Percentiles rank a stretch among this genome's conserved stretches.
These are phyloP conservation scores for Psylliodes chrysocephalus DNA, from an alignment of 2,888 invertebrate species.

Conservation along the genomic window DNA sequence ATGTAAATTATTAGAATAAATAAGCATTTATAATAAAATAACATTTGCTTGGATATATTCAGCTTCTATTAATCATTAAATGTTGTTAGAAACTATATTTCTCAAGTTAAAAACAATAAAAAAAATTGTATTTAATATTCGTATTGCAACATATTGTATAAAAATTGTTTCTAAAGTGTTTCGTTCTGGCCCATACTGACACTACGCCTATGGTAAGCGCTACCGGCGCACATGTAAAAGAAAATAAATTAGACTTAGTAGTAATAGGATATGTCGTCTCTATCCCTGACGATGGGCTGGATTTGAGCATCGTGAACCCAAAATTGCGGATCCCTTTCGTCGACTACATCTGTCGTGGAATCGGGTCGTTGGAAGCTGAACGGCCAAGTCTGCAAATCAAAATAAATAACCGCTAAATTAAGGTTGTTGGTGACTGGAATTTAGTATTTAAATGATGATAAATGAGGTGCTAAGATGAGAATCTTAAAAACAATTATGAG, in stretches of 20 bases:
- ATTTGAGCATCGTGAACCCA: conserved; percentile 54
- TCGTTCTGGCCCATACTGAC: too few relatives aligned
- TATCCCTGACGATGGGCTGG: conserved; percentile 60
- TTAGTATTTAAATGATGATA: conserved; percentile 26
- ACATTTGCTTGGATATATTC: too few relatives aligned
- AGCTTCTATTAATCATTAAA: too few relatives aligned
- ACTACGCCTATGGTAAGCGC: neutral
- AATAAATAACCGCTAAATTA: conserved; percentile 28
- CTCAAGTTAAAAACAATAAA: too few relatives aligned
- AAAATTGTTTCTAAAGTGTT: too few relatives aligned
- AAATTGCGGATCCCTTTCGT: conserved; percentile 53
- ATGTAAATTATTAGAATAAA: too few relatives aligned
- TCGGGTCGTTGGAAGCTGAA: conserved; percentile 76
- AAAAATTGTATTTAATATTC: too few relatives aligned
- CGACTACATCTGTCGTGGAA: conserved; percentile 66
- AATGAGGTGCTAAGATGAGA: conserved; percentile 2
- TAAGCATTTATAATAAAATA: too few relatives aligned
- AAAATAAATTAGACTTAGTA: conserved; percentile 52
- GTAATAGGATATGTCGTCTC: conserved; percentile 60
- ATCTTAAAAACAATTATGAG: neutral
- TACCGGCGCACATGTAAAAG: conserved; percentile 12
- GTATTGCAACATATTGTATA: too few relatives aligned
- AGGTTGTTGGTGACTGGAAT: conserved; percentile 27
- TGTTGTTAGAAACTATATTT: too few relatives aligned
- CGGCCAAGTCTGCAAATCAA: conserved; percentile 79